These are phyloP conservation scores for Actenoides lindsayi DNA, from an alignment of 2,113 vertebrate genomes.

Conservation along the genomic window DNA sequence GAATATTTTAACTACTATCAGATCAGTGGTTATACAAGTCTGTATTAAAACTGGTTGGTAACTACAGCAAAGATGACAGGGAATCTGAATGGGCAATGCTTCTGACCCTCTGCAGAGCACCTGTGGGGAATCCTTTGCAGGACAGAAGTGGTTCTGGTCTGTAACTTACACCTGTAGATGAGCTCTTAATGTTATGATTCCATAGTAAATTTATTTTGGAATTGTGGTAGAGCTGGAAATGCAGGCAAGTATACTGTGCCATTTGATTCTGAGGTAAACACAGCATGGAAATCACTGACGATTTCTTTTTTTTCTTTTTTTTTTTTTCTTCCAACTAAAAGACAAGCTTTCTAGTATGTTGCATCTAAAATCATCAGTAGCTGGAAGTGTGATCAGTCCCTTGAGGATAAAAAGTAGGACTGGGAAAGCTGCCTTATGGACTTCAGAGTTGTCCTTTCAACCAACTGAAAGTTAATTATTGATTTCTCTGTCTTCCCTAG, in stretches of 20 bases:
- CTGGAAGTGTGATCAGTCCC: background rate
- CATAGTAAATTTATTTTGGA: background rate
- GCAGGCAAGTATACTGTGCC: background rate
- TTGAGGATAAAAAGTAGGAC: background rate
- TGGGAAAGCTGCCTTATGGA: background rate
- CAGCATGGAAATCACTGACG: background rate
- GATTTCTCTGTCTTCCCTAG: slow-evolving; percentile 18
- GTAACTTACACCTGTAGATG: background rate
- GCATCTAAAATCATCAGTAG: background rate
- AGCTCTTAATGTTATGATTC: background rate
- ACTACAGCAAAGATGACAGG: background rate
- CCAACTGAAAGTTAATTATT: slow-evolving; percentile 41
- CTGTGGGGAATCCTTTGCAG: background rate
- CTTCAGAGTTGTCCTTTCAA: slow-evolving; percentile 35
- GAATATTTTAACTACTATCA: background rate
- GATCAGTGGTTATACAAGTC: background rate
- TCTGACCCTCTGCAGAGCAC: background rate
- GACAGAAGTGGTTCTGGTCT: background rate
- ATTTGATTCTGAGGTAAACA: background rate
- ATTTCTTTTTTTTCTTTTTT: background rate
- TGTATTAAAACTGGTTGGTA: background rate
- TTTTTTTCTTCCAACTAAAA: background rate
- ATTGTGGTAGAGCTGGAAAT: slow-evolving; percentile 5
- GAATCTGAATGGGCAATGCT: background rate
- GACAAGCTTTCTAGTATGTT: background rate